Base-by-base conservation (phyloP, 2,113 vertebrate genomes). In the Ciconia maguari region DNA sequence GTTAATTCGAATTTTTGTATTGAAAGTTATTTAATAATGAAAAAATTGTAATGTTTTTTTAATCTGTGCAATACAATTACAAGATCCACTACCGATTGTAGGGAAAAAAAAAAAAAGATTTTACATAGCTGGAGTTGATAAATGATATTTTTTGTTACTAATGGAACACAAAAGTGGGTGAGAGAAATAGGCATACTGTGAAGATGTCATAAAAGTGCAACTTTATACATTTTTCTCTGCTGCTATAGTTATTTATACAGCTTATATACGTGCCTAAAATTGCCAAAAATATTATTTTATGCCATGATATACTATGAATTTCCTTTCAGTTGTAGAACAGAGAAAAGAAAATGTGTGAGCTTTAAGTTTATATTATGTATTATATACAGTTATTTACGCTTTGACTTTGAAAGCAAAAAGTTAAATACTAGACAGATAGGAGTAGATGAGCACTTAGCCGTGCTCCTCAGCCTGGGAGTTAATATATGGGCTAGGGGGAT, bases 131-230 rank as follows among this genome's bases (percentile, higher is more conserved):
- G 90, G 83, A 82, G 82, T 89, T 93, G 87, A 83, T 87, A 94
- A 87, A 83, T 61, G 87, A 66, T 97, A 79, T 93, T 98, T 97
- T 96, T 96, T 96, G 16, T 91, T 94, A 91, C 89, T 95, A 83
- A 96, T 94, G 86, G 76, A 96, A 93, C 75, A 95, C 65, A 81
- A 83, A 98, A 97, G 87, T 94, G 94, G 87, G 89, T 97, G 96
- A 95, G 85, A 92, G 78, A 94, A 91, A 90, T 86, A 94, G 96
- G 69, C 91, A 95, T 87, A 96, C 96, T 96, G 97, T 98, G 97
- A 98, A 97, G 94, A 97, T 98, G 92, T 97, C 96, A 95, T 87
- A 96, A 87, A 97, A 98, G 96, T 96, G 96, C 89, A 96, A 96
- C 93, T 89, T 97, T 95, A 93, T 79, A 94, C 70, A 38, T 85